Evolutionary conservation across 2,797 vertebrate genomes (phyloP), one percentile per base, ranked within the genome.

Genomic region (Crenuchus spilurus): DNA sequence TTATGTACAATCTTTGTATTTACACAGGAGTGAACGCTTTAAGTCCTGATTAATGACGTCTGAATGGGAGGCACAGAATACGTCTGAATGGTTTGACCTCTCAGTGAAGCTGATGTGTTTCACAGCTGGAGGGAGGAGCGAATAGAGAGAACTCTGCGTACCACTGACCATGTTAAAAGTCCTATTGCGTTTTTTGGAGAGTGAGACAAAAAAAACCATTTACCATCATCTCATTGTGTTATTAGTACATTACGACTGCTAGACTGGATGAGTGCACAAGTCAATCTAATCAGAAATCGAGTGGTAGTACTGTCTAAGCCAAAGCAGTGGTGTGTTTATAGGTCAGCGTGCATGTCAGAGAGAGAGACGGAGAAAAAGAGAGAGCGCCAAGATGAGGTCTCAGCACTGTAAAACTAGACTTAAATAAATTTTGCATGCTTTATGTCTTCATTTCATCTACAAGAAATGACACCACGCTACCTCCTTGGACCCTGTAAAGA

Each of bases 1-100:
- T 54, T 92, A 88, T 93, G 81, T 93, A 93, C 90, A 93, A 76
- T 75, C 83, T 88, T 85, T 83, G 78, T 91, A 92, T 93, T 88
- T 92, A 93, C 91, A 93, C 77, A 82, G 30, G 80, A 88, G 87
- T 79, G 88, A 81, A 76, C 49, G 39, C 78, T 78, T 67, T 33
- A 78, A 70, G 90, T 87, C 86, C 88, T 88, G 86, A 89, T 91
- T 91, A 18, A 90, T 22, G 14, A 72, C 52, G 54, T 70, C 35
- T 51, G 54, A 66, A 64, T 26, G 26, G 57, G 57, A 65, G 73
- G 76, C 64, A 65, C 62, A 46, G 52, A 65, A 55, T 48, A 52
- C 22, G 30, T 76, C 48, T 24, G 14, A 70, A 62, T 48, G 35
- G 35, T 51, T 37, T 71, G n/a, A 71, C 51, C 52, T 58, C 51